Base-by-base conservation (phyloP, 2,888 invertebrate genomes). In the Horisme vitalbata region DNA sequence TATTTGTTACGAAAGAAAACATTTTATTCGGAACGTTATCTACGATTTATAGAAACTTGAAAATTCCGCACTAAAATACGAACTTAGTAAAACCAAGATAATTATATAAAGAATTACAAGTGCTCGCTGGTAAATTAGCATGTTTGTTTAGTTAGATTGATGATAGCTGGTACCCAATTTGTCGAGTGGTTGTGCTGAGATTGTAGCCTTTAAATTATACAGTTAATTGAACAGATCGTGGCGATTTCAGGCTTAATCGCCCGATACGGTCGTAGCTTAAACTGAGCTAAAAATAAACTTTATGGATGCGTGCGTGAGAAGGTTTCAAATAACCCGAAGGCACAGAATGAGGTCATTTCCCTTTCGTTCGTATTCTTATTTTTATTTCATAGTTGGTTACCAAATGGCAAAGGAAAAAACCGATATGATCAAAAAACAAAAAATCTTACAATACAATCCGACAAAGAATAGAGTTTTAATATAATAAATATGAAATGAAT, bases 301-400 rank as follows among this genome's bases (percentile, higher is more conserved):
- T 79, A 80, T 82, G 63, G 75, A 79, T 68, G 71, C 74, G 80
- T 85, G 87, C 83, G 83, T 83, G 79, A 77, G 73, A 73, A 75
- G 71, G 76, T 71, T 76, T 69, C 71, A 56, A 76, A 79, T 75
- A 76, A 75, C 74, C 71, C 66, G 63, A 75, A 71, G 64, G 71
- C 64, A 62, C 61, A 56, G 65, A 83, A 82, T 76, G 81, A 68
- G 88, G 85, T 79, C 81, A 76, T 86, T 86, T 85, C 81, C 85
- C 84, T 83, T 80, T 80, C 71, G 67, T 52, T 61, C 71, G 71
- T 79, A 76, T 83, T 84, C 73, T 74, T 68, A 71, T 70, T 71
- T 77, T 78, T 79, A 75, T 78, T 75, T 76, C n/a, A n/a, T n/a
- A n/a, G n/a, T n/a, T n/a, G n/a, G n/a, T 74, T 76, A 74, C 63